Conservation (phyloP, 2,797 vertebrate species). For the Parambassis ranga region DNA sequence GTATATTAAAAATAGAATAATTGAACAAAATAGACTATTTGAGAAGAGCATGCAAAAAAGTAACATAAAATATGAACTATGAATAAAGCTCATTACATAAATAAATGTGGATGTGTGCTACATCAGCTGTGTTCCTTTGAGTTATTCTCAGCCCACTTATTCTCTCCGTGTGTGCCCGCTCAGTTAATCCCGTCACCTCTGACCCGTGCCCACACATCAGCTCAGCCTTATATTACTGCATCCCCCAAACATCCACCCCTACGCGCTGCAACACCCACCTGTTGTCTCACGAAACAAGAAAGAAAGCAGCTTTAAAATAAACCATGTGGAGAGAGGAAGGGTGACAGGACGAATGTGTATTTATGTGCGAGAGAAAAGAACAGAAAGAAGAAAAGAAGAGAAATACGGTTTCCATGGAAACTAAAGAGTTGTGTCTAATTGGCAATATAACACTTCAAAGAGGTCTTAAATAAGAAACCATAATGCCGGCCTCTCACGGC, state of each 20-base stretch:
- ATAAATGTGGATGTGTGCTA: no score
- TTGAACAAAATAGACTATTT: no score
- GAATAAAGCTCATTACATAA: no score
- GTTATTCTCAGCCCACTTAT: constrained; percentile 29
- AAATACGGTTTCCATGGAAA: constrained; percentile 78
- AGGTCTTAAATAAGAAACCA: constrained; percentile 47
- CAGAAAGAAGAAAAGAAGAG: constrained; percentile 25
- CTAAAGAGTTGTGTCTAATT: constrained; percentile 72
- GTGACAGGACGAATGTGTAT: constrained; percentile 40
- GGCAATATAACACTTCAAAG: constrained; percentile 57
- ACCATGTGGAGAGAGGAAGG: constrained; percentile 1
- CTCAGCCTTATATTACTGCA: constrained; percentile 7
- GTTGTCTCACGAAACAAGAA: constrained; percentile 56
- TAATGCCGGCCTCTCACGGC: not conserved
- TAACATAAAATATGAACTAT: no score
- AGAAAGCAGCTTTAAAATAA: constrained; percentile 62
- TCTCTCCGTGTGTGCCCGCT: constrained; percentile 26
- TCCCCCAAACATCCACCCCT: constrained; percentile 2
- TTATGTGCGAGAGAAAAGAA: constrained; percentile 37
- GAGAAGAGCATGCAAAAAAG: no score
- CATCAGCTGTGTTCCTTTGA: constrained; percentile 30
- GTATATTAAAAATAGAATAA: no score
- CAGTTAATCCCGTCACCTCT: constrained; percentile 30
- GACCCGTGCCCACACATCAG: constrained; percentile 42
- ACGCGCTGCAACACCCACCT: constrained; percentile 51